These are phyloP conservation scores for Meloidogyne chitwoodi DNA, from an alignment of 1,140 invertebrate genomes.

Conservation along the genomic window DNA sequence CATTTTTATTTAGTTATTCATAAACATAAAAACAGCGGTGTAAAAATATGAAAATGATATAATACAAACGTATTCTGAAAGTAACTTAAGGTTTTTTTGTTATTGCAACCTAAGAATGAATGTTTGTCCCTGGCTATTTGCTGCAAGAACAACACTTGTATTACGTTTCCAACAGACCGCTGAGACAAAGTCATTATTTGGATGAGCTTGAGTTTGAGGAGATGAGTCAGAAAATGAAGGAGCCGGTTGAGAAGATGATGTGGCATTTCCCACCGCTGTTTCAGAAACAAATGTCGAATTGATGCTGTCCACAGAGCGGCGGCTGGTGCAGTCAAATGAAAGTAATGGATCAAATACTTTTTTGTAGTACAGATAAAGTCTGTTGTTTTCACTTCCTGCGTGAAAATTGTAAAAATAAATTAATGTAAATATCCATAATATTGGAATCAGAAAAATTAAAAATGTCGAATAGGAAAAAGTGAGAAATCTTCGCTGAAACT, in stretches of 20 bases:
- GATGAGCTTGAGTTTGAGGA: background rate
- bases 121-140: slow-evolving; percentile 17
- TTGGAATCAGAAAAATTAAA: no score
- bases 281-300: background rate
- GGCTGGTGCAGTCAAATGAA: slow-evolving; percentile 4
- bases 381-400: slow-evolving; percentile 81
- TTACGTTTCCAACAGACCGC: slow-evolving; percentile 17
- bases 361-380: slow-evolving; percentile 87
- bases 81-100: background rate
- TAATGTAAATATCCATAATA: no score
- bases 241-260: background rate
- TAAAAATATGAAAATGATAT: background rate
- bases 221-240: background rate
- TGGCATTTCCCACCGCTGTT: background rate
- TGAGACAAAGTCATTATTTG: slow-evolving; percentile 6
- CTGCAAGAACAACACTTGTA: slow-evolving; percentile 14
- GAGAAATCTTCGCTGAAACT: slow-evolving; percentile 18
- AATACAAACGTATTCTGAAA: background rate
- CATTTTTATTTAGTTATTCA: no score
- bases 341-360: slow-evolving; percentile 70
- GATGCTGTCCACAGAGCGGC: background rate
- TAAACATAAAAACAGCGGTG: no score
- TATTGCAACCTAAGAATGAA: slow-evolving; percentile 7
- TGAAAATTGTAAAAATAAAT: no score
- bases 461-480: no score